phyloP scores from a whole-genome alignment of 1,140 invertebrate genomes.

The Xylocopa sonorina region DNA sequence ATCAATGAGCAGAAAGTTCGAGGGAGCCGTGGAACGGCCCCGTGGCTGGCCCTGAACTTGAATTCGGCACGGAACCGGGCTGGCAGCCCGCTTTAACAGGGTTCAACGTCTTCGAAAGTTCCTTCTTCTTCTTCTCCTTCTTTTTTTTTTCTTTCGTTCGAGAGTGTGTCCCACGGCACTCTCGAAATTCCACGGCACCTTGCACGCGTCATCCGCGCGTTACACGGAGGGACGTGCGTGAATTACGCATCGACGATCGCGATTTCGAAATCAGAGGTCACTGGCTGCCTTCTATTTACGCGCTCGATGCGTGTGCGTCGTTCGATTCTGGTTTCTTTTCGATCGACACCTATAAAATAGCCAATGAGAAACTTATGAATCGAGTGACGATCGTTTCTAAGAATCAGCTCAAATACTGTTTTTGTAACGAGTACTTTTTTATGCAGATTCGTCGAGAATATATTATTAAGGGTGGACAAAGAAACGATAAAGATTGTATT shows the following conservation, averaged over 20 bases:
- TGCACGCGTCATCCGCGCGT: conserved; percentile 42
- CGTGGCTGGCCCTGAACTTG: conserved; percentile 72
- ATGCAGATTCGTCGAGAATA: no score
- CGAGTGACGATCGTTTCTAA: no score
- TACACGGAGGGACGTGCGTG: conserved; percentile 34
- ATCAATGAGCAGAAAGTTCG: neutral
- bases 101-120: conserved; percentile 76
- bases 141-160: no score
- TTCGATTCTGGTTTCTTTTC: no score
- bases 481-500: no score
- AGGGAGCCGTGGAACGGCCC: neutral
- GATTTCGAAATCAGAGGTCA: conserved; percentile 56
- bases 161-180: conserved; percentile 51
- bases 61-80: conserved; percentile 47
- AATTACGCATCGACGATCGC: conserved; percentile 47
- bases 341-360: no score
- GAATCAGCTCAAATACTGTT: no score
- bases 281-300: conserved; percentile 51
- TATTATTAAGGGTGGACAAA: no score
- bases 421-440: no score
- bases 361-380: no score
- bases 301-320: no score
- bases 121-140: no score
- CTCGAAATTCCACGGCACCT: conserved; percentile 64
- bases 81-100: conserved; percentile 20